Evolutionary conservation across 2,888 invertebrate species (phyloP), one percentile per base, ranked within the genome.

Genomic region (Parelbella ahira): DNA sequence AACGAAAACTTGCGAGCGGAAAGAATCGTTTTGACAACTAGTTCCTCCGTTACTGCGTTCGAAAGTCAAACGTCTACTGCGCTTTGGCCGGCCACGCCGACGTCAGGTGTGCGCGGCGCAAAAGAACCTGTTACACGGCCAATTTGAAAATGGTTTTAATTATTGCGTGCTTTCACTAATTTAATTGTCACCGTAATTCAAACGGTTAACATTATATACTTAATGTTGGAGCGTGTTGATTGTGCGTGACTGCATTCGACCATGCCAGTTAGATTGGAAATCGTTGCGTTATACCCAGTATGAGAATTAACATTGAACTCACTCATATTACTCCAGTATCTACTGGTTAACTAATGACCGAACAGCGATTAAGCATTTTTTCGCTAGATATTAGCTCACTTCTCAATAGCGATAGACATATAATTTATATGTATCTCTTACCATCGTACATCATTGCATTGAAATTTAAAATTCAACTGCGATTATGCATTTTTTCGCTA

Each of bases 31-130:
- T 45, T 45, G 47, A 49, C 44, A 39, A 48, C 53, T 60, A 51
- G 18, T 32, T 58, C 58, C 63, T 74, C 64, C 61, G 63, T 51
- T 65, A 58, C 53, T 66, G 46, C 74, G 75, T 76, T 77, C 74
- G 84, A 83, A 80, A 83, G 84, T 76, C 81, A 76, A 78, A 75
- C 80, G 73, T 66, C 54, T 65, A 83, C 82, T 83, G 81, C 64
- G 65, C 54, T 57, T 48, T 50, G 49, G 63, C 59, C 66, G 73
- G 72, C 71, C 67, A 56, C n/a, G n/a, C n/a, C n/a, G n/a, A 50
- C 67, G 59, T 70, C 72, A 71, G 68, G 72, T 74, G 73, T 68
- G 68, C 68, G 62, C 63, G 60, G 57, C 54, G 58, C 58, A 55
- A 63, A 60, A 43, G 60, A 57, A 58, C 61, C 58, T 53, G 50